Evolutionary conservation across 2,797 vertebrate genomes (phyloP).

Genomic region (Halcyon chelicuti): DNA sequence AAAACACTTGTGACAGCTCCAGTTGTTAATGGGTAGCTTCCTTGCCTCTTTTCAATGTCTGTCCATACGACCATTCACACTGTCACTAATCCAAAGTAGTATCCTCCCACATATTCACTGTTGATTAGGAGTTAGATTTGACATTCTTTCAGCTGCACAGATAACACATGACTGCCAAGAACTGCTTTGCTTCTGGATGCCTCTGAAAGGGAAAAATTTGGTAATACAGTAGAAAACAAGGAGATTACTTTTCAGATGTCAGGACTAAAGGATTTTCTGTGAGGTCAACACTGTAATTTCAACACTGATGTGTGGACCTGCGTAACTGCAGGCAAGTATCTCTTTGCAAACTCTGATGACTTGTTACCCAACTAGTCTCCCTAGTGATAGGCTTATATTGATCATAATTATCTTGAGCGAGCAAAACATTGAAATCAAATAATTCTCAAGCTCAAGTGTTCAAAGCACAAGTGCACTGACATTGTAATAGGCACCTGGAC

Average conservation of each 20-base stretch:
- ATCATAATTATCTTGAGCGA: background rate
- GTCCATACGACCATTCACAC: constrained; percentile 13
- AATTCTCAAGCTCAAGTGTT: background rate
- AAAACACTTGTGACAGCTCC: constrained; percentile 15
- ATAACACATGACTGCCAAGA: background rate
- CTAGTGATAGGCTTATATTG: background rate
- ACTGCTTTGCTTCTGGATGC: background rate
- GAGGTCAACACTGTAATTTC: background rate
- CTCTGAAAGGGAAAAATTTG: background rate
- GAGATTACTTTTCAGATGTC: background rate
- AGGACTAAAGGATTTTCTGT: background rate
- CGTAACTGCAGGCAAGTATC: background rate
- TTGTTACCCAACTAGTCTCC: background rate
- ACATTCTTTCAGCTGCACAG: constrained; percentile 3
- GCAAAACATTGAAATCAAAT: background rate
- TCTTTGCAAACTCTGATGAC: background rate
- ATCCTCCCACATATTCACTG: constrained; percentile 25
- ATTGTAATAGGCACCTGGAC: background rate
- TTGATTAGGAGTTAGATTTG: background rate
- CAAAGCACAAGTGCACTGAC: background rate
- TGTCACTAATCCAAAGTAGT: background rate
- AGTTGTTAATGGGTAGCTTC: constrained; percentile 1
- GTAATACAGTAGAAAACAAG: background rate
- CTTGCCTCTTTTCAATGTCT: constrained; percentile 4
- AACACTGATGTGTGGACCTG: background rate